Base-by-base conservation (phyloP, 2,888 invertebrate genomes). In the Drosophila parthenogenetica region DNA sequence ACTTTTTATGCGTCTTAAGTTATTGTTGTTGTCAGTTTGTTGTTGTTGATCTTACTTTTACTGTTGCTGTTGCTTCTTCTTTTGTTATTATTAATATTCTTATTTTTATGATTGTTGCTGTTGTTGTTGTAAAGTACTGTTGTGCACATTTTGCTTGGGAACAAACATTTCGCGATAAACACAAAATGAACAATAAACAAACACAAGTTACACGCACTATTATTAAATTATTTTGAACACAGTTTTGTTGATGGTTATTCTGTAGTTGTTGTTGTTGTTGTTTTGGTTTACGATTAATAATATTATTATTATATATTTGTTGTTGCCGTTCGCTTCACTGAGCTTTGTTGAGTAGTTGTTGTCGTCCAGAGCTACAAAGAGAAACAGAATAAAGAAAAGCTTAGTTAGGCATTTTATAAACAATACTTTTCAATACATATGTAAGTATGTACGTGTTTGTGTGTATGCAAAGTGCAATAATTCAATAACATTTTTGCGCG, bases 71-170 rank as follows among this genome's bases (percentile, higher is more conserved):
- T 35, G 35, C 42, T 51, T 3, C 37, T 55, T n/a, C 50, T 69
- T 55, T 51, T 58, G n/a, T 32, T 48, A 11, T 61, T 54, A 42
- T 62, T 63, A 17, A 51, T 55, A 13, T 42, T 43, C 37, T 57
- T 59, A 35, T 62, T 63, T 16, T 57, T 58, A 11, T 42, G 37
- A 29, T 40, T 49, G 45, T 40, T 49, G 45, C 35, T 74, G 37
- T 17, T 68, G 43, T 77, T 75, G 53, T 54, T 57, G 53, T 53
- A 75, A 68, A 60, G 60, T 69, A 69, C 48, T 64, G 49, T 25
- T 57, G 37, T 78, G 55, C 59, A 60, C 76, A 76, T 76, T 78
- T 73, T 76, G 76, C 59, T 51, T 78, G 55, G 53, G 46, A 73
- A 73, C 49, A 78, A 53, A 69, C 79, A 76, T 76, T 69, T 78